Base-by-base conservation (phyloP, 2,888 invertebrate genomes). In the Syrista parreyssii region DNA sequence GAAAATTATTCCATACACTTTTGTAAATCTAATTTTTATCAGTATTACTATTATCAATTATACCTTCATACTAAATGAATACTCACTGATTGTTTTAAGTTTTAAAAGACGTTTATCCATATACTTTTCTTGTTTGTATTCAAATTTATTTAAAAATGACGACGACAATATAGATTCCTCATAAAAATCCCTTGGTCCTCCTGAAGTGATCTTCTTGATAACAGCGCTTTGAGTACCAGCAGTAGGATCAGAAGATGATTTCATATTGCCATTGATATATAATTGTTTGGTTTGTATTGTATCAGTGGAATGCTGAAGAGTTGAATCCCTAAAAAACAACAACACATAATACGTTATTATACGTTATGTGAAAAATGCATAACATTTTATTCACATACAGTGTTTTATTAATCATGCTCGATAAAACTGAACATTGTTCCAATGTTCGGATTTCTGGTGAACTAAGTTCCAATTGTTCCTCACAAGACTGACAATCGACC, bases 381-480 rank as follows among this genome's bases (percentile, higher is more conserved):
- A 31, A 71, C n/a, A 40, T 35, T 72, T 33, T 23, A 74, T 55
- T 12, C 68, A 82, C 86, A 84, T 83, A 88, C 88, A 89, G 81
- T 31, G 84, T 84, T 68, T 85, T 84, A 77, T 89, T 90, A 31
- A 90, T 90, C 81, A 89, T 86, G 68, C 84, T 86, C 31, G 89
- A 90, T 12, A 90, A 79, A 15, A 85, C 86, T 0, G 88, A 84
- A 76, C 89, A 89, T 75, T 88, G 86, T 76, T 87, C 84, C 76
- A 89, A 77, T 0, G 89, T 89, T 73, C 85, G 81, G 2, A 83
- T 74, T 79, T 85, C 87, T 4, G 82, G 78, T 40, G 78, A 78
- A 78, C 76, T 81, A 9, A 81, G 40, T 75, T 82, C 79, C 40
- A 75, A 30, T 12, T 76, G 80, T n/a, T 76, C 73, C 15, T 78